Conservation (phyloP, 1,140 invertebrate genomes). For the Panagrolaimus sp. region DNA sequence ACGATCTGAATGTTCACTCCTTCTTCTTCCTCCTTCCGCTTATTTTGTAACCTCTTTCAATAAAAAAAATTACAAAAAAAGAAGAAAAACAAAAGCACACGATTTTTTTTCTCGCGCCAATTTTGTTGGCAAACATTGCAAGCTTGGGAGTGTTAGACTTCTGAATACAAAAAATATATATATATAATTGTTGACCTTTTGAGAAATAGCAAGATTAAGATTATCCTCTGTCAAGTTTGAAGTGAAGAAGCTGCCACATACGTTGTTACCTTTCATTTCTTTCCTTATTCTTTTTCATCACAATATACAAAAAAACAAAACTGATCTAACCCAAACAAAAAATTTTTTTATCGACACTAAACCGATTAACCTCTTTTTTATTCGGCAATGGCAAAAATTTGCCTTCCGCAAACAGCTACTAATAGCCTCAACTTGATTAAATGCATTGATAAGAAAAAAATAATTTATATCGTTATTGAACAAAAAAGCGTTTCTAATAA, state of each 20-base stretch:
- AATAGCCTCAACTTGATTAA: conserved; percentile 9
- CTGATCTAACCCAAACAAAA: no score
- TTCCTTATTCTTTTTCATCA: no score
- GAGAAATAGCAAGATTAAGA: conserved; percentile 4
- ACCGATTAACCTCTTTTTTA: no score
- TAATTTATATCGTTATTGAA: background rate
- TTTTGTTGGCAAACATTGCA: no score
- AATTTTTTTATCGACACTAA: no score
- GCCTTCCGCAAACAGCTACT: conserved; percentile 13
- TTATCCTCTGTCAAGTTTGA: conserved; percentile 17
- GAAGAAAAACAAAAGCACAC: background rate
- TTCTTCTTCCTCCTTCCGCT: background rate
- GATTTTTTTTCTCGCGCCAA: no score
- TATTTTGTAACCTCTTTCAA: background rate
- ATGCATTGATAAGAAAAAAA: conserved; percentile 8
- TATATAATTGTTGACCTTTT: conserved; percentile 7
- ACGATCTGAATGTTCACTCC: background rate
- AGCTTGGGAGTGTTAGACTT: no score
- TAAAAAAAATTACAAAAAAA: conserved; percentile 10
- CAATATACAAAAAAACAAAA: no score
- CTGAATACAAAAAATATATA: no score
- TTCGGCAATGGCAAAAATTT: no score
- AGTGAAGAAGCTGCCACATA: background rate
- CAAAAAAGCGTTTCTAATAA: background rate
- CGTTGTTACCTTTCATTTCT: no score